These are phyloP conservation scores for Caenorhabditis parvicauda DNA, from an alignment of 2,888 invertebrate species.

Conservation along the genomic window DNA sequence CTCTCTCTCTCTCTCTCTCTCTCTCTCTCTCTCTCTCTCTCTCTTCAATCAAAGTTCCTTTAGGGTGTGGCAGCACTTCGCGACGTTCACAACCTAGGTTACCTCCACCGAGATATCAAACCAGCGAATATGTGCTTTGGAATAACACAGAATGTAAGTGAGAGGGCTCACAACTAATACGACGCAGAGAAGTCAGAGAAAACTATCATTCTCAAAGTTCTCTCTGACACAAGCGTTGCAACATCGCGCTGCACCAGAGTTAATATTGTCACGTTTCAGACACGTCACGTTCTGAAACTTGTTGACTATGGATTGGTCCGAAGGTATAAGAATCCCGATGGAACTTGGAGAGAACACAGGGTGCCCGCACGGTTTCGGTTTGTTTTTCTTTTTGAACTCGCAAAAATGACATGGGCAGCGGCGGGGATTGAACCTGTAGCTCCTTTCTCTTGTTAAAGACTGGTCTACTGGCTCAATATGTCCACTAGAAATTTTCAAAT, in stretches of 20 bases:
- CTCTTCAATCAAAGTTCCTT: too few species aligned
- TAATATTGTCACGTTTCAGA: slow-evolving; percentile 24
- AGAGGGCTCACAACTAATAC: too few species aligned
- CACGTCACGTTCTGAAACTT: slow-evolving; percentile 29
- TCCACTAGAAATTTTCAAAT: too few species aligned
- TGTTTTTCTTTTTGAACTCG: neutral
- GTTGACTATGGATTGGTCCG: slow-evolving; percentile 44
- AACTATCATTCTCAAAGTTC: too few species aligned
- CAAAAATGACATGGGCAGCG: neutral
- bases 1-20: too few species aligned
- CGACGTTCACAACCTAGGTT: slow-evolving; percentile 46
- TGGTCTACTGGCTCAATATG: too few species aligned
- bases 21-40: too few species aligned
- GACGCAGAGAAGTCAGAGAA: too few species aligned
- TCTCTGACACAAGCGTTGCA: too few species aligned
- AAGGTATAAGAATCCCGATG: slow-evolving; percentile 30
- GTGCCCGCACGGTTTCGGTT: slow-evolving; percentile 18
- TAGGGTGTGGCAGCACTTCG: slow-evolving; percentile 46
- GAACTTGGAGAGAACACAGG: slow-evolving; percentile 24
- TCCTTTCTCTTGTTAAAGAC: too few species aligned
- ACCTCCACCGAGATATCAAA: slow-evolving; percentile 50
- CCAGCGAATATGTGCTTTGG: slow-evolving; percentile 52
- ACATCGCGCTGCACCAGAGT: too few species aligned
- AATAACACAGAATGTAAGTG: slow-evolving; percentile 33
- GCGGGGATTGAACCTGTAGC: too few species aligned